A percentile compares a stretch with the other conserved stretches of the same genome.
Evolutionary conservation across 2,113 vertebrate species (phyloP).

Genomic region (Cochlearius cochlearius): DNA sequence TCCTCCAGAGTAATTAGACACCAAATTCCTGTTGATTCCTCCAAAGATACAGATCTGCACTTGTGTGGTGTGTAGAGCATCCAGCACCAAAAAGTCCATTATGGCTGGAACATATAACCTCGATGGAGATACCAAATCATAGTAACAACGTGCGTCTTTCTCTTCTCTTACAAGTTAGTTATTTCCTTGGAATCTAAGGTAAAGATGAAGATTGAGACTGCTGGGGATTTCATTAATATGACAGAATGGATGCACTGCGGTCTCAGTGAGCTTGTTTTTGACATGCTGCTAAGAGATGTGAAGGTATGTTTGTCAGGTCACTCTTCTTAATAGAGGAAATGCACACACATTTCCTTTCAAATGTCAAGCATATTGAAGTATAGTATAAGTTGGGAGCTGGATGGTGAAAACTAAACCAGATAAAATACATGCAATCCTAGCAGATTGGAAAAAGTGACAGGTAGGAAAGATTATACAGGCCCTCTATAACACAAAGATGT

Average conservation of each 20-base stretch:
- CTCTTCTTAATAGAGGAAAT: constrained; percentile 2
- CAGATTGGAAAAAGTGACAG: not conserved
- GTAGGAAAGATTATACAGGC: not conserved
- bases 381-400: not conserved
- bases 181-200: not conserved
- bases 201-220: constrained; percentile 1
- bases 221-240: constrained; percentile 39
- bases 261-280: constrained; percentile 32
- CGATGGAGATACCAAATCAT: not conserved
- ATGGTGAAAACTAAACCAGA: not conserved
- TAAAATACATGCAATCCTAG: not conserved
- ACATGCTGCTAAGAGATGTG: not conserved
- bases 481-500: not conserved
- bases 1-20: not conserved
- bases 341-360: not conserved
- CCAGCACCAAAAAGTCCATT: not conserved
- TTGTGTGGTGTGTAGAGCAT: not conserved
- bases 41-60: not conserved
- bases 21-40: not conserved
- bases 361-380: not conserved
- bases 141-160: not conserved
- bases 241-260: not conserved
- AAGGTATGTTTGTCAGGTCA: constrained; percentile 8
- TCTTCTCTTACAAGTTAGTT: not conserved
- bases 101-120: not conserved